Base-by-base conservation (phyloP, 2,888 invertebrate genomes). In the Leistus spinibarbis region DNA sequence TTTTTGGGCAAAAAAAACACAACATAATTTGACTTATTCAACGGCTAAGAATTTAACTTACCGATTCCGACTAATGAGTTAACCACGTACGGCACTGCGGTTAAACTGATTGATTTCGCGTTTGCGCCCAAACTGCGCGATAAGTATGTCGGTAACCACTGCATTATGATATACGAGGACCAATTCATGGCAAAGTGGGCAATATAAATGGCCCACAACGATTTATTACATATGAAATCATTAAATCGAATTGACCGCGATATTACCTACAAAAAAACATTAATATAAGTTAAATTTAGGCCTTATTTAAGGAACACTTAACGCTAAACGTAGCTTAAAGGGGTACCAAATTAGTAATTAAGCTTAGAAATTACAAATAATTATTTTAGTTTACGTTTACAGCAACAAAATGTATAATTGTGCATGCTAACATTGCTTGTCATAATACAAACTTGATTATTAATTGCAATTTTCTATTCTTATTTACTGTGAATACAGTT, bases 101-200 rank as follows among this genome's bases (percentile, higher is more conserved):
- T 92, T 76, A 92, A 87, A 85, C 92, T 92, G 78, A 93, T 89
- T 81, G 90, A 90, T 81, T 90, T 89, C 78, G 89, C 88, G 79
- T 91, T 90, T 1, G 90, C 92, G 19, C 90, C 90, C 54, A 93
- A 86, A 80, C 88, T 88, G 76, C 90, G 85, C 0, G 90, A 85
- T 79, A 93, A 84, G 82, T 93, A 93, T 1, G 92, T 93, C 2
- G 93, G 93, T 77, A 93, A 84, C 93, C 93, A 93, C 82, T 92
- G 92, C 92, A 93, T 92, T 79, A 93, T 91, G 78, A 93, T 92
- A 81, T 93, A 93, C 80, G 91, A 92, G 69, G 91, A 91, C 93
- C 93, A 93, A 83, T 93, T 93, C 93, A 93, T 93, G 24, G 91
- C 90, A 83, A 93, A 93, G 84, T 93, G 93, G 40, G 93, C 92